These are phyloP conservation scores for Thunnus thynnus DNA, from an alignment of 2,113 vertebrate species.

Conservation along the genomic window DNA sequence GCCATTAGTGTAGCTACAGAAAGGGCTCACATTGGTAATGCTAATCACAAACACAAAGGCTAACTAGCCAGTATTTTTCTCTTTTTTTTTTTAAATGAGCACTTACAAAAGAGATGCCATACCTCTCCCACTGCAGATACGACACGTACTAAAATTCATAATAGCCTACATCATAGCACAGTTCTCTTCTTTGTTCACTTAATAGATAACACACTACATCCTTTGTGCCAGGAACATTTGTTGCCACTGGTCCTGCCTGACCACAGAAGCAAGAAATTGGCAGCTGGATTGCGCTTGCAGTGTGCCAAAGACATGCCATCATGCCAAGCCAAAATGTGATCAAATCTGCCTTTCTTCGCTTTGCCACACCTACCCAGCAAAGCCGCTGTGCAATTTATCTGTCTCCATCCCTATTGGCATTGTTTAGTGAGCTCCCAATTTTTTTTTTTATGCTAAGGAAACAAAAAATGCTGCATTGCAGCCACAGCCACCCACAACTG, in stretches of 20 bases:
- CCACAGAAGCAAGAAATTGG: slow-evolving; percentile 34
- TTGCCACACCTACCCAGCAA: slow-evolving; percentile 23
- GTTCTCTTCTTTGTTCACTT: slow-evolving; percentile 18
- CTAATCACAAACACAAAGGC: background rate
- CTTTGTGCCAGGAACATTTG: slow-evolving; percentile 26
- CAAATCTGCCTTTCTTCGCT: slow-evolving; percentile 40
- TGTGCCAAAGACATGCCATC: slow-evolving; percentile 28
- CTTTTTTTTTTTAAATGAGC: too few species aligned
- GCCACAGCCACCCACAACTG: background rate
- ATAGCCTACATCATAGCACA: slow-evolving; percentile 18
- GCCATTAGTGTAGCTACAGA: background rate
- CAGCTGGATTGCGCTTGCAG: slow-evolving; percentile 23
- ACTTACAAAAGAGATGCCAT: background rate
- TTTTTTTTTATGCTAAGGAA: slow-evolving; percentile 7
- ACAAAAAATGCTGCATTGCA: slow-evolving; percentile 25
- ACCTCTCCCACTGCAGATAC: background rate
- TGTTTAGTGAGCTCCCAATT: background rate
- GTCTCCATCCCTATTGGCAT: slow-evolving; percentile 21
- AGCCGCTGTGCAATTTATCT: background rate
- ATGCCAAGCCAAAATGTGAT: slow-evolving; percentile 40
- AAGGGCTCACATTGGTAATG: background rate
- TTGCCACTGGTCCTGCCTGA: slow-evolving; percentile 32
- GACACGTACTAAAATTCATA: slow-evolving; percentile 10
- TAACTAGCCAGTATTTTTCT: background rate
- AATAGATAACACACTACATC: slow-evolving; percentile 16